Evolutionary conservation across 2,797 vertebrate genomes (phyloP), one percentile per base, ranked within the genome.

Genomic region (Poecilia wingei): DNA sequence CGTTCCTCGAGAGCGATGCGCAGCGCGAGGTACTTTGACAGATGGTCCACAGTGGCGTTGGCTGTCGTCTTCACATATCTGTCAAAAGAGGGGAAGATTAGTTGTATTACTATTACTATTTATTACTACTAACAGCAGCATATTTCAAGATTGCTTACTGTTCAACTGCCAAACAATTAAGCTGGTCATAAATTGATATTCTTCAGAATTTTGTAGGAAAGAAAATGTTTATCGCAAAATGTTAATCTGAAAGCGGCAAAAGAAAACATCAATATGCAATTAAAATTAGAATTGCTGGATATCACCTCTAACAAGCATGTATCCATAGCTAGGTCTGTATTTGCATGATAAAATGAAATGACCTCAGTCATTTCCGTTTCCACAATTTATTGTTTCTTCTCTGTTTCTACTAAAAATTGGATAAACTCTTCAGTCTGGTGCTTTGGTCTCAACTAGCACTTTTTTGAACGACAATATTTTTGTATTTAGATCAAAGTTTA

Each of bases 31-130:
- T 98, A 98, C 68, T 98, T 98, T 46, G 97, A 98, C 76, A 98
- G 96, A 51, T 98, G 97, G 76, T 98, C 97, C 75, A 98, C 97
- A 0, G 97, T 98, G 81, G 97, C 97, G 1, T 98, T 97, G 28
- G 96, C 96, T 0, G 97, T 97, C 1, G 97, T 98, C 93, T 98
- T 98, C 79, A 98, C 97, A 0, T 94, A 98, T 77, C 97, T 98
- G 93, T 2, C 8, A 59, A 0, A 57, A 14, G 6, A 9, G 53
- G 0, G 0, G 46, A 49, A 43, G 3, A 18, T 0, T 4, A 49
- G 33, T 10, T 36, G 18, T 25, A 41, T 53, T 55, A 41, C 49
- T 51, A 51, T 53, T 22, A 55, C 7, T 25, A 53, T 3, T 22
- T 53, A 22, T 53, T 3, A 22, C 49, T 25, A 53, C 25, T 53